Percentiles rank a stretch among this genome's conserved stretches.
These are phyloP conservation scores for Drosophila nigritarsus DNA, from an alignment of 2,888 invertebrate species.

Conservation along the genomic window DNA sequence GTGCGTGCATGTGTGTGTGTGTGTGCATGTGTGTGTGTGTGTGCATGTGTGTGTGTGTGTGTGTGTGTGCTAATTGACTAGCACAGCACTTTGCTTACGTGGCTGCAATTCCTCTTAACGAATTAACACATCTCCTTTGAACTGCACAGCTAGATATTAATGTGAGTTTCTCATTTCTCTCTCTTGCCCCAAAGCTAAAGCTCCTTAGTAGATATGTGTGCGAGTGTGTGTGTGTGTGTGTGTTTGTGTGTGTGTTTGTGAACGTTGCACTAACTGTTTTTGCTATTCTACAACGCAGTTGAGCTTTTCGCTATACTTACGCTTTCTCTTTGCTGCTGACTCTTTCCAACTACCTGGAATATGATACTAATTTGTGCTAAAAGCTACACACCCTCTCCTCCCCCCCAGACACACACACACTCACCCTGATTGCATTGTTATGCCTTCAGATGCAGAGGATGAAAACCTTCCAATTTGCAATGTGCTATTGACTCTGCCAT, in stretches of 20 bases:
- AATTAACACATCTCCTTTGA: neutral
- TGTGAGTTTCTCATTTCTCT: neutral
- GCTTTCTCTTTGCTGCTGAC: neutral
- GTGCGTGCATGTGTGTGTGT: neutral
- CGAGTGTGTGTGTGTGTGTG: neutral
- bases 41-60: too few species aligned
- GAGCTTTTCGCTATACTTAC: neutral
- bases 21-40: neutral
- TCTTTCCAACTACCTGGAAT: neutral
- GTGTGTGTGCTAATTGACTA: neutral
- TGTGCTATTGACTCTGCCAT: constrained; percentile 1
- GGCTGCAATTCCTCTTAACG: neutral
- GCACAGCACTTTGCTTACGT: neutral
- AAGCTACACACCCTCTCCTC: neutral
- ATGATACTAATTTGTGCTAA: constrained; percentile 2
- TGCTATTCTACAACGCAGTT: neutral
- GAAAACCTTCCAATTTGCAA: neutral
- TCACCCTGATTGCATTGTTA: neutral
- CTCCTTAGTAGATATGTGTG: neutral
- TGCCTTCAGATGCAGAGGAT: constrained; percentile 5
- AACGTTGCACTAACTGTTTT: constrained; percentile 15
- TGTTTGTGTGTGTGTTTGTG: neutral
- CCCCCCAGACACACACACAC: neutral
- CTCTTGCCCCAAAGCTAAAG: neutral
- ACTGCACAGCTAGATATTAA: neutral